These are phyloP conservation scores for Ypsolopha sequella DNA, from an alignment of 2,888 invertebrate species.

Conservation along the genomic window DNA sequence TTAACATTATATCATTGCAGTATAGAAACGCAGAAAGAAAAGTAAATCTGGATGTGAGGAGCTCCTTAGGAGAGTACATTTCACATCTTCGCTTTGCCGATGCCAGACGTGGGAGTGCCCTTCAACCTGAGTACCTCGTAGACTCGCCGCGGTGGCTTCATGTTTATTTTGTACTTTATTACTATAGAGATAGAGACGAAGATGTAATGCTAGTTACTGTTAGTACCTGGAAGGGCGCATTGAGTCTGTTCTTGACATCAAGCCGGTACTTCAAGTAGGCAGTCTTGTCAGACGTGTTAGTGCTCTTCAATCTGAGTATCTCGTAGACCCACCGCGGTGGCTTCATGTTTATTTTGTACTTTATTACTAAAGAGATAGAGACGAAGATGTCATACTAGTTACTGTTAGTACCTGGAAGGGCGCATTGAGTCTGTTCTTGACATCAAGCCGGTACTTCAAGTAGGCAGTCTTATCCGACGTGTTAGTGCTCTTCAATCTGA, in stretches of 20 bases:
- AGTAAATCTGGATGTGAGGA: no score
- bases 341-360: conserved; percentile 75
- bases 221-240: conserved; percentile 78
- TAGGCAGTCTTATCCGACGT: conserved; percentile 77
- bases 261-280: conserved; percentile 82
- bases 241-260: conserved; percentile 85
- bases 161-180: conserved; percentile 72
- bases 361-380: conserved; percentile 25
- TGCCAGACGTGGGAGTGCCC: conserved; percentile 76
- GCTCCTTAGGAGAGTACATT: no score
- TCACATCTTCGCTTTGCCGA: no score
- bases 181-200: no score
- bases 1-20: no score
- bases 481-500: conserved; percentile 81
- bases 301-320: conserved; percentile 81
- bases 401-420: conserved; percentile 75
- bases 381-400: no score
- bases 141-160: conserved; percentile 77
- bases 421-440: conserved; percentile 86
- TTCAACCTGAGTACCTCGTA: conserved; percentile 89
- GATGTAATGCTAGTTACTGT: no score
- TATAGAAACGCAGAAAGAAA: no score
- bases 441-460: conserved; percentile 79
- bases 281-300: conserved; percentile 75
- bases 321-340: conserved; percentile 90